Conservation (phyloP, 2,113 vertebrate genomes). For the Stigmatopora nigra region DNA sequence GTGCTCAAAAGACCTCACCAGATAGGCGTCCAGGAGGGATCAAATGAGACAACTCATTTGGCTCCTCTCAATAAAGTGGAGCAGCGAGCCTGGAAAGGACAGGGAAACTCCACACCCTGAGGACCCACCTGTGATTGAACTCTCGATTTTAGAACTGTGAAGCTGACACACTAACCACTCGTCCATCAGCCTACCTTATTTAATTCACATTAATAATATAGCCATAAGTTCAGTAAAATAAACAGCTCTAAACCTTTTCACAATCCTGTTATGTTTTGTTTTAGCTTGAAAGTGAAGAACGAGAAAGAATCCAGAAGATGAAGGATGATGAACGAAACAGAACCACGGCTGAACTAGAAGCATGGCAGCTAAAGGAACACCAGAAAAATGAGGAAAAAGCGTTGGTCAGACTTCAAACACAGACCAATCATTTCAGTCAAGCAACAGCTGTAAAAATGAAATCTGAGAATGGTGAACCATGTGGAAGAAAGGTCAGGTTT, state of each 20-base stretch:
- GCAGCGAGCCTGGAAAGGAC: too few relatives aligned
- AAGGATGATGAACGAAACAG: conserved; percentile 77
- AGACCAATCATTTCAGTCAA: conserved; percentile 36
- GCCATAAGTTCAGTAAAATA: not conserved
- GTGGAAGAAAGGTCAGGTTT: conserved; percentile 13
- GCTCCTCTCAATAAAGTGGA: too few relatives aligned
- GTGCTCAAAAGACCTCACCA: too few relatives aligned
- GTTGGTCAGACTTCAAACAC: conserved; percentile 29
- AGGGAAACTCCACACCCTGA: too few relatives aligned
- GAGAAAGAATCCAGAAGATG: conserved; percentile 74
- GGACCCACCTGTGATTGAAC: too few relatives aligned
- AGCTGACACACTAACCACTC: too few relatives aligned
- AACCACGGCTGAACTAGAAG: conserved; percentile 74
- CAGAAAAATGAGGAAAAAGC: conserved; percentile 50
- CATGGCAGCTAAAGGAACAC: conserved; percentile 71
- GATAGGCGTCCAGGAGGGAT: too few relatives aligned
- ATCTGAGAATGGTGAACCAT: conserved; percentile 36
- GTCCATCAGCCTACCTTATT: too few relatives aligned
- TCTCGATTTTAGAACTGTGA: too few relatives aligned
- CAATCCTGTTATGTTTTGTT: not conserved
- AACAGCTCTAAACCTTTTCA: not conserved
- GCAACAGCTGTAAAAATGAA: not conserved
- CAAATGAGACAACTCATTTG: too few relatives aligned
- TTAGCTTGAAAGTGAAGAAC: conserved; percentile 84
- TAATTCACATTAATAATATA: too few relatives aligned